phyloP scores from a whole-genome alignment of 2,113 vertebrate genomes.

The Scolopax mira region DNA sequence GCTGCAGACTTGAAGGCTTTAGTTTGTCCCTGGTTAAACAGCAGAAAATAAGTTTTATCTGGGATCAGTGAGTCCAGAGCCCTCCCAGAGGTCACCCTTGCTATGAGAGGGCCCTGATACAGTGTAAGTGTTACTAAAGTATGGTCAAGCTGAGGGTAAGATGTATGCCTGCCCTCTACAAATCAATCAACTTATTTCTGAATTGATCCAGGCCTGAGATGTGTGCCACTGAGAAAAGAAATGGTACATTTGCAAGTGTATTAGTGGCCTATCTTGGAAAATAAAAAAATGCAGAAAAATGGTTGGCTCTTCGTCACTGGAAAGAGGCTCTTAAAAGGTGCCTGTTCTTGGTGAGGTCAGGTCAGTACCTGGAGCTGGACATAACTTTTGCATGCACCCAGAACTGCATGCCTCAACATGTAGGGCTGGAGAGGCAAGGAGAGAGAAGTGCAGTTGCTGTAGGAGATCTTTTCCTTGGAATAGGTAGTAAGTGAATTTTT shows the following conservation, averaged over 20 bases:
- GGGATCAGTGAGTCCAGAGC: neutral
- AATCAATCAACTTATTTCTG: neutral
- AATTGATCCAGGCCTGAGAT: neutral
- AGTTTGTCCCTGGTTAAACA: accelerated
- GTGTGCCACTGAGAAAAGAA: neutral
- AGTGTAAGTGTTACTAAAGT: neutral
- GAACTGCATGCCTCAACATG: neutral
- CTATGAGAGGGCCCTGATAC: neutral
- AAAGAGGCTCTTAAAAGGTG: neutral
- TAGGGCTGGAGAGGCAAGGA: neutral
- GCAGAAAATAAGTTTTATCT: neutral
- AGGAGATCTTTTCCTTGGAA: neutral
- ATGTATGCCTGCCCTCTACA: neutral
- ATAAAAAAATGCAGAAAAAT: neutral
- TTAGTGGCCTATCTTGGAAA: neutral
- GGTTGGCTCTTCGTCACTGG: neutral
- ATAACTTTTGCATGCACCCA: neutral
- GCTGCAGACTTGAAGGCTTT: neutral
- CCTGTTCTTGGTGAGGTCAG: neutral
- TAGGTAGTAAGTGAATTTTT: neutral
- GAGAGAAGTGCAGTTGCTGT: neutral
- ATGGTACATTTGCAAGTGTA: accelerated
- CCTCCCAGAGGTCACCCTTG: neutral
- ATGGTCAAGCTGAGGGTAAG: neutral
- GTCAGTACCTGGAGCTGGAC: neutral